These are phyloP conservation scores for Sebastes matsubarae DNA, from an alignment of 2,797 vertebrate species.

Conservation along the genomic window DNA sequence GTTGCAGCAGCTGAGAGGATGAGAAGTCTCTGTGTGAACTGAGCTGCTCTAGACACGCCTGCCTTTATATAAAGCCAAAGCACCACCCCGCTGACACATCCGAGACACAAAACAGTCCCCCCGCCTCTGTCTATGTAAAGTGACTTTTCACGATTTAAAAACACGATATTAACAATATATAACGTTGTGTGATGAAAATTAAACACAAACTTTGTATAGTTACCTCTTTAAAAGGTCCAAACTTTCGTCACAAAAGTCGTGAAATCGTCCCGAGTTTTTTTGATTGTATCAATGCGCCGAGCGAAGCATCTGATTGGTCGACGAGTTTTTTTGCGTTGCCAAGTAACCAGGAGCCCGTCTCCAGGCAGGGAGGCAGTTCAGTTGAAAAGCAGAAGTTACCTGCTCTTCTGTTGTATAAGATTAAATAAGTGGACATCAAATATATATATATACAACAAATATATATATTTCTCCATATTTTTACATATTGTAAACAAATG, in stretches of 20 bases:
- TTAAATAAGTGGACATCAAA: no score
- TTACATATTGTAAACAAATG: no score
- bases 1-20: neutral
- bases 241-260: neutral
- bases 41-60: slow-evolving; percentile 38
- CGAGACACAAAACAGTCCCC: slow-evolving; percentile 51
- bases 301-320: slow-evolving; percentile 73
- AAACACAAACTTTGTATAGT: neutral
- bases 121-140: no score
- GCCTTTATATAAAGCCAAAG: slow-evolving; percentile 76
- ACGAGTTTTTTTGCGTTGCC: slow-evolving; percentile 77
- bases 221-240: neutral
- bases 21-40: slow-evolving; percentile 25
- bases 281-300: slow-evolving; percentile 73
- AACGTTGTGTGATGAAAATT: fast-evolving
- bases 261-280: neutral
- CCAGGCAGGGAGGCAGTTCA: neutral
- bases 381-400: neutral
- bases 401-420: no score
- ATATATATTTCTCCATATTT: no score
- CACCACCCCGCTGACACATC: slow-evolving; percentile 54
- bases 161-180: neutral
- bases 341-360: slow-evolving; percentile 62
- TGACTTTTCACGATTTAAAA: neutral
- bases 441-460: no score